A percentile compares a stretch with the other conserved stretches of the same genome.
Evolutionary conservation across 2,113 vertebrate species (phyloP).

Genomic region (Coregonus clupeaformis): DNA sequence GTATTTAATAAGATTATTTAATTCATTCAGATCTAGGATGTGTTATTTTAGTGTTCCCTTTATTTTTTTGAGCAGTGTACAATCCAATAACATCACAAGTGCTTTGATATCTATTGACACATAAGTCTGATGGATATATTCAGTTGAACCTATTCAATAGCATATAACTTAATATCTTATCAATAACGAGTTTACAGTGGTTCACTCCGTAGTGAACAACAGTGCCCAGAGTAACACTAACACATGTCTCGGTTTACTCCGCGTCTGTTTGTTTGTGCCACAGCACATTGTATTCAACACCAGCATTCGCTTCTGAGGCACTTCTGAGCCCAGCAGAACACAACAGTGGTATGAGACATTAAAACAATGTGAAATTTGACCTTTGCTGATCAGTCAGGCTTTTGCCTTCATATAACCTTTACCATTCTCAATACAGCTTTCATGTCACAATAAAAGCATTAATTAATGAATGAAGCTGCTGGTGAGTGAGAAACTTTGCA

Average conservation of each 20-base stretch:
- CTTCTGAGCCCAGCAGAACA: too few species aligned
- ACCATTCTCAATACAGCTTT: constrained; percentile 1
- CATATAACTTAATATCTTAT: not conserved
- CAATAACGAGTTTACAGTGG: not conserved
- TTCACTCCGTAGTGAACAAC: not conserved
- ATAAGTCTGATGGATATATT: not conserved
- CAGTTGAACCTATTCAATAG: not conserved
- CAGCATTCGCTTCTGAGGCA: not conserved
- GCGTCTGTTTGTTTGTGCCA: not conserved
- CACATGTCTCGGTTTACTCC: not conserved
- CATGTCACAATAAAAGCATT: constrained; percentile 4
- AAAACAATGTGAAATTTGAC: not conserved
- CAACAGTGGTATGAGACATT: not conserved
- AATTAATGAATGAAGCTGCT: not conserved
- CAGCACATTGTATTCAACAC: not conserved
- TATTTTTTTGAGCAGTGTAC: too few species aligned
- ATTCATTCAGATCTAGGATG: too few species aligned
- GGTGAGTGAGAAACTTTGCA: not conserved
- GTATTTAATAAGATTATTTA: too few species aligned
- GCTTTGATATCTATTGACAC: not conserved
- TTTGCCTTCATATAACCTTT: not conserved
- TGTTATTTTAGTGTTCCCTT: too few species aligned
- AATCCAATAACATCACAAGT: not conserved
- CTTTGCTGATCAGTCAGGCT: not conserved
- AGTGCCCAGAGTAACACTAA: not conserved